Evolutionary conservation across 2,113 vertebrate genomes (phyloP).

Genomic region (Crotophaga sulcirostris): DNA sequence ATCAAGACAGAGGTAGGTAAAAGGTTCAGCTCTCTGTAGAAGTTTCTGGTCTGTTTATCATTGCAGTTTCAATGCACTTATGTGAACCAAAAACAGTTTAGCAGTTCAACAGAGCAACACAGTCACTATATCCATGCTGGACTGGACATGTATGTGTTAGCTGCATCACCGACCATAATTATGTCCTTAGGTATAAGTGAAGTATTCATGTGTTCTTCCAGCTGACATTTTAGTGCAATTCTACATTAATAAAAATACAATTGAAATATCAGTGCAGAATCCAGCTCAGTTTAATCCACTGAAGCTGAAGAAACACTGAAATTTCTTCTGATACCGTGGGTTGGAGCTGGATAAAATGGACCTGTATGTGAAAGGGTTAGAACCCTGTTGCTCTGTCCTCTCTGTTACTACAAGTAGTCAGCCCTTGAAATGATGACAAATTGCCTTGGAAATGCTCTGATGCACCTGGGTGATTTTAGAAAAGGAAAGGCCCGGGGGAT

Average conservation of each 20-base stretch:
- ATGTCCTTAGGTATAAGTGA: background rate
- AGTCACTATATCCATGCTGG: constrained; percentile 20
- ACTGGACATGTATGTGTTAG: constrained; percentile 21
- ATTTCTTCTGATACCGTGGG: background rate
- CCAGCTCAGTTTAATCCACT: background rate
- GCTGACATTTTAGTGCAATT: constrained; percentile 16
- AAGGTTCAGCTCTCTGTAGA: background rate
- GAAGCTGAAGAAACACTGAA: background rate
- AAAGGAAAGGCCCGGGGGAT: background rate
- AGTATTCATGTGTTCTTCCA: background rate
- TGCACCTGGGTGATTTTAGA: constrained; percentile 26
- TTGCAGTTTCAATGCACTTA: background rate
- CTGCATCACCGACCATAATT: constrained; percentile 22
- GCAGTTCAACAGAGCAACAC: constrained; percentile 36
- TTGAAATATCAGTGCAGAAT: background rate
- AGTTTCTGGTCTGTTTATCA: constrained; percentile 20
- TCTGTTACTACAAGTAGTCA: background rate
- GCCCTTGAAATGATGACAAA: constrained; percentile 19
- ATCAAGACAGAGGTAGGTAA: background rate
- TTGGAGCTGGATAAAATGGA: background rate
- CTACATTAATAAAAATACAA: background rate
- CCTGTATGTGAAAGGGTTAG: background rate
- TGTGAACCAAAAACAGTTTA: constrained; percentile 7
- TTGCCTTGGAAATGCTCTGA: constrained; percentile 6
- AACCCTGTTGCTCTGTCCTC: background rate